Percentiles rank a stretch among this genome's conserved stretches.
These are phyloP conservation scores for Sebastes fasciatus DNA, from an alignment of 2,113 vertebrate species.

Conservation along the genomic window DNA sequence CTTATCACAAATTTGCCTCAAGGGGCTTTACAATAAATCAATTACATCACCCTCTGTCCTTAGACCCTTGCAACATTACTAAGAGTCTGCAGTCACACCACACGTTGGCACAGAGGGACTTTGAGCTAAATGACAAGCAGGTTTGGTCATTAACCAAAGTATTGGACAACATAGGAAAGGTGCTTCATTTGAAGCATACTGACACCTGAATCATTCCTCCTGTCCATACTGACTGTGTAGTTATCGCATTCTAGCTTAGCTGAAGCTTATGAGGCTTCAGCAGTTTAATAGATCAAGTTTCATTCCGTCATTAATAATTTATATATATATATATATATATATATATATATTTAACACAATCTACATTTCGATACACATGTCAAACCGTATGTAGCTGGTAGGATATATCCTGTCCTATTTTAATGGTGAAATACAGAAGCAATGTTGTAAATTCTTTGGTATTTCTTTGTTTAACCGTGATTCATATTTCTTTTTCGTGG, in stretches of 20 bases:
- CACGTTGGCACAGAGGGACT: no score
- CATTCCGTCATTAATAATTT: no score
- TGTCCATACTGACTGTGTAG: not conserved
- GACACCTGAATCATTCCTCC: not conserved
- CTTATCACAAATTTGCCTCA: no score
- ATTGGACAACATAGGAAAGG: not conserved
- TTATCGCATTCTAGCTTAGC: not conserved
- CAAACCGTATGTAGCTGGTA: no score
- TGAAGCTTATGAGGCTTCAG: not conserved
- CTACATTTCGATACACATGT: not conserved
- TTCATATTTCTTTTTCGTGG: not conserved
- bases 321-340: no score
- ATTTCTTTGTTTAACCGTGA: constrained; percentile 87
- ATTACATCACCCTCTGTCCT: no score
- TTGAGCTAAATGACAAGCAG: not conserved
- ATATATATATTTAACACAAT: no score
- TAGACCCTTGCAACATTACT: no score
- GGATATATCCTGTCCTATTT: not conserved
- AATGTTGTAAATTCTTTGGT: not conserved
- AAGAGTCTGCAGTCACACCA: no score
- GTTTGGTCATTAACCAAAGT: not conserved
- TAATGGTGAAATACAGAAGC: not conserved
- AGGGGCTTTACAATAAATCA: no score
- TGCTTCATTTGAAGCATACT: not conserved
- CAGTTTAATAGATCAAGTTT: not conserved